Evolutionary conservation across 23 tunicate species (phyloP).

Genomic region (Botrylloides violaceus): DNA sequence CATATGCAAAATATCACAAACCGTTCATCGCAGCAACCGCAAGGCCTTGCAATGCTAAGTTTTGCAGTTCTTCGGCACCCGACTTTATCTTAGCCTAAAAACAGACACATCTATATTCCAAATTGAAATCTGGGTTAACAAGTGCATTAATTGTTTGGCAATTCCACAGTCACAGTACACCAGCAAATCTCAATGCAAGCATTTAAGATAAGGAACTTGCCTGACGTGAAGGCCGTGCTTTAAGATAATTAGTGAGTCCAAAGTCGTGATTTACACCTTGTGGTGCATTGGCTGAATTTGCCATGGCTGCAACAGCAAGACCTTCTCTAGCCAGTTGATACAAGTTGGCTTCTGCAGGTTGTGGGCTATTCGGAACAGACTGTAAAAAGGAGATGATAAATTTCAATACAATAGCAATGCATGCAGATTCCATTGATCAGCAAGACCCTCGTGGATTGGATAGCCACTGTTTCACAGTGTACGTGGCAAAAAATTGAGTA

Average conservation of each 20-base stretch:
- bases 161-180: too few species aligned
- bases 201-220: background rate
- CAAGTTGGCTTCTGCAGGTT: constrained; percentile 25
- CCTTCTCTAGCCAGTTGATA: constrained; percentile 29
- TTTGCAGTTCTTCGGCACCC: constrained; percentile 27
- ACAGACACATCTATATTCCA: background rate
- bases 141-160: too few species aligned
- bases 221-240: constrained; percentile 22
- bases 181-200: too few species aligned
- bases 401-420: too few species aligned
- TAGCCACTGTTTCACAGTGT: too few species aligned
- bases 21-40: constrained; percentile 32
- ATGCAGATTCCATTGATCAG: too few species aligned
- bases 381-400: background rate
- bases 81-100: constrained; percentile 27
- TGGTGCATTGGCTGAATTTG: background rate
- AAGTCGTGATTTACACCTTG: background rate
- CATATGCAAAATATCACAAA: too few species aligned
- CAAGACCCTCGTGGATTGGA: too few species aligned
- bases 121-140: too few species aligned
- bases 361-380: constrained; percentile 30
- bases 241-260: constrained; percentile 15
- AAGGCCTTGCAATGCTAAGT: constrained; percentile 16
- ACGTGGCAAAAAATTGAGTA: too few species aligned
- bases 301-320: constrained; percentile 26